Evolutionary conservation across 2,797 vertebrate genomes (phyloP), one percentile per base, ranked within the genome.

Genomic region (Phalloptychus januarius): DNA sequence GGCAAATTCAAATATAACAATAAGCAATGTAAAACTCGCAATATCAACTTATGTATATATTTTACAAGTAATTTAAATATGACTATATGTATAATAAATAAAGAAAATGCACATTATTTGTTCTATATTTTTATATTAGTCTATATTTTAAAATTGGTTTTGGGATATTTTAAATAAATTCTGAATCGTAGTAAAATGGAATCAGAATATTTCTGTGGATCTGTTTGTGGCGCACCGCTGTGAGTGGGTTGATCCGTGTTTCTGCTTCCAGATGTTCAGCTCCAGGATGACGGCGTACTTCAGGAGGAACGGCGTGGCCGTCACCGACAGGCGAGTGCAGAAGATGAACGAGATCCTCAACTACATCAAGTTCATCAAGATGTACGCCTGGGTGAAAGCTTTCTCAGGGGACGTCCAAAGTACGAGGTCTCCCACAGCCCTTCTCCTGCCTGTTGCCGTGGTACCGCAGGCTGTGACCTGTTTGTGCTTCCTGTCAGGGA

Each of bases 261-360:
- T 12, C 10, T 46, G 91, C 65, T 10, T 36, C 13, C 89, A 98
- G 97, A 98, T 98, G 97, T 97, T 98, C 88, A 97, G 96, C 31
- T 98, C 97, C 0, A 96, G 97, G 63, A 92, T 98, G 85, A 98
- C 97, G 0, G 97, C 96, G 6, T 98, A 96, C 93, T 97, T 98
- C 93, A 96, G 97, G 93, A 96, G 97, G 86, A 97, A 96, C 82
- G 97, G 96, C 3, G 95, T 96, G 12, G 87, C 96, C 0, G 92
- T 96, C 77, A 98, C 97, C 0, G 97, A 98, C 83, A 92, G 96
- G 44, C 96, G 97, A n/a, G 97, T 98, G 54, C 97, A 98, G 82
- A 98, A 98, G 90, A 98, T 98, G 97, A 98, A 97, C 28, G 97
- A 98, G 96, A 96, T 98, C 82, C 95, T 98, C 72, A 97, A 95